A percentile compares a stretch with the other conserved stretches of the same genome.
phyloP scores from a whole-genome alignment of 2,888 invertebrate species.

The Rotaria sp. region DNA sequence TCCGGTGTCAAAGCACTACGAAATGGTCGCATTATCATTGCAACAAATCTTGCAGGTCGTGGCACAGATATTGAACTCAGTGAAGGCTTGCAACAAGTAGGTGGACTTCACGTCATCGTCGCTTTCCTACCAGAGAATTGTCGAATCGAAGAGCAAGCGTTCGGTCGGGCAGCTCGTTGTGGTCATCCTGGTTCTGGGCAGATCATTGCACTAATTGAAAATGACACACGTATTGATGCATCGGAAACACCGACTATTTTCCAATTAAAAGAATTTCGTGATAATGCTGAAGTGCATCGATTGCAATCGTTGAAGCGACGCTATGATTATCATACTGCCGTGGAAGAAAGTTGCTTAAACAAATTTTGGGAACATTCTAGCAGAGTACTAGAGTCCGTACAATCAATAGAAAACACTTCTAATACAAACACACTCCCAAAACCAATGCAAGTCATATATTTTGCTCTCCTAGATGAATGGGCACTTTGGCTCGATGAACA shows the following conservation, averaged over 20 bases:
- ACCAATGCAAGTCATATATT: not conserved
- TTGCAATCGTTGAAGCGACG: not conserved
- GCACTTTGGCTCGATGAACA: not conserved
- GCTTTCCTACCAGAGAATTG: not conserved
- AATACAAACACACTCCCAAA: not conserved
- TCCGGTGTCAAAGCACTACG: not conserved
- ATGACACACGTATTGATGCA: not conserved
- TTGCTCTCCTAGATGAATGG: constrained; percentile 18
- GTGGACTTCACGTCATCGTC: not conserved
- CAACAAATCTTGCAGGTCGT: constrained; percentile 47
- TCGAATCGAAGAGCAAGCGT: not conserved
- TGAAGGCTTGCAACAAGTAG: not conserved
- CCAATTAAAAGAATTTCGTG: not conserved
- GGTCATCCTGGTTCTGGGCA: not conserved
- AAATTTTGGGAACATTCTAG: not conserved
- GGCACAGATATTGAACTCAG: not conserved
- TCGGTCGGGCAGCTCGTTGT: not conserved
- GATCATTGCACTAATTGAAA: not conserved
- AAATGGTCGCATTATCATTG: not conserved
- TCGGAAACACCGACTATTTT: not conserved
- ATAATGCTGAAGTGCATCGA: constrained; percentile 14
- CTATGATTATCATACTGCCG: not conserved
- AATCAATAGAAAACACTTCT: rapidly evolving
- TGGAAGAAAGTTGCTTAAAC: not conserved
- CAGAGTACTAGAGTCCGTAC: not conserved